These are phyloP conservation scores for Drosophila chauvacae DNA, from an alignment of 1,140 invertebrate genomes.

Conservation along the genomic window DNA sequence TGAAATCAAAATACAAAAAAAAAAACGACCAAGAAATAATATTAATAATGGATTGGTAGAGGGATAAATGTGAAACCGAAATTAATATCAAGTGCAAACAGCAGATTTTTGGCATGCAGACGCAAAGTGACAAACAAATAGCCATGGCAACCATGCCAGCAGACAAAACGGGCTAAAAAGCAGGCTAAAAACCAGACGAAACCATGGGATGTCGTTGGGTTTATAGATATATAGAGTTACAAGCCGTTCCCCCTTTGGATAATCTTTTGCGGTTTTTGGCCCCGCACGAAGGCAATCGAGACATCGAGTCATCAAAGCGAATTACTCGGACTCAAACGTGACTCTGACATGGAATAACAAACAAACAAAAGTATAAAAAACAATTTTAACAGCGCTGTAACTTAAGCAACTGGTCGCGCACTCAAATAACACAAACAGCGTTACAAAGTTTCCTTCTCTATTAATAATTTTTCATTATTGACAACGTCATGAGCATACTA, in stretches of 20 bases:
- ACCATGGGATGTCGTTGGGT: slow-evolving; percentile 4
- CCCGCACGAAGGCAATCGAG: slow-evolving; percentile 26
- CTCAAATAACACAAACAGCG: slow-evolving; percentile 52
- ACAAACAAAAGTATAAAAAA: slow-evolving; percentile 12
- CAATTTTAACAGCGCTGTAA: slow-evolving; percentile 34
- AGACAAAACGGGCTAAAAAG: neutral
- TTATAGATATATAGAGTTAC: slow-evolving; percentile 36
- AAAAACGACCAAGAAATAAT: slow-evolving; percentile 14
- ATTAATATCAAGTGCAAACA: slow-evolving; percentile 52
- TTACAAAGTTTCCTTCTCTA: slow-evolving; percentile 44
- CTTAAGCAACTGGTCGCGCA: slow-evolving; percentile 39
- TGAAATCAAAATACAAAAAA: slow-evolving; percentile 3
- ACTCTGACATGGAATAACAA: slow-evolving; percentile 39
- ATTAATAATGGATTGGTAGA: slow-evolving; percentile 17
- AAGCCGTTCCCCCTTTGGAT: slow-evolving; percentile 9
- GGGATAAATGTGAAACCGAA: slow-evolving; percentile 39
- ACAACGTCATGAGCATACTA: slow-evolving; percentile 44
- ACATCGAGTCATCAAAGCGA: slow-evolving; percentile 37
- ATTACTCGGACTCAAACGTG: slow-evolving; percentile 39
- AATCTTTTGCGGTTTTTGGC: slow-evolving; percentile 43
- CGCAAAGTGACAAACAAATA: slow-evolving; percentile 53
- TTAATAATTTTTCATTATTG: slow-evolving; percentile 57
- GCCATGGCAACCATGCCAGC: slow-evolving; percentile 11
- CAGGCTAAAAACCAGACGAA: slow-evolving; percentile 8
- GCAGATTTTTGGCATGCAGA: slow-evolving; percentile 42